phyloP scores from a whole-genome alignment of 1,140 invertebrate genomes.

The Brachionus paranguensis region DNA sequence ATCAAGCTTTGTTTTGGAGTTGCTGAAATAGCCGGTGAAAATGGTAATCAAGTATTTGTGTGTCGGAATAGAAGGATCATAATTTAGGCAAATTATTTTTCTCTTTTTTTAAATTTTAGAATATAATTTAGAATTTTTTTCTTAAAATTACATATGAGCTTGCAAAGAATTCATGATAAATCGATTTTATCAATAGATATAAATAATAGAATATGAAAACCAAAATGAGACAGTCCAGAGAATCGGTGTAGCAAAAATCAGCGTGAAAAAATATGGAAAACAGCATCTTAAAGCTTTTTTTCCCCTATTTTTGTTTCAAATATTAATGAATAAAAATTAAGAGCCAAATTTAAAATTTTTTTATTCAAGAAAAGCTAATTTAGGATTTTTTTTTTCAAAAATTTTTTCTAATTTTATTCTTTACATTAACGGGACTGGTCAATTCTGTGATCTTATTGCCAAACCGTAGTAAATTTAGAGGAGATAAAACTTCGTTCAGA shows the following conservation, averaged over 20 bases:
- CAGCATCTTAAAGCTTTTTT: neutral
- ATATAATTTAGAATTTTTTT: neutral
- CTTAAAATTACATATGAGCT: neutral
- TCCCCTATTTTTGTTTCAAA: neutral
- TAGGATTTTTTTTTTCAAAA: neutral
- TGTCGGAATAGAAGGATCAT: neutral
- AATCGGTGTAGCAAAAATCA: neutral
- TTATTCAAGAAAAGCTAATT: neutral
- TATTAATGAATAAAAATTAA: neutral
- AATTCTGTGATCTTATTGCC: neutral
- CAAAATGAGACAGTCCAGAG: neutral
- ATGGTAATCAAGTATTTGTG: constrained; percentile 10
- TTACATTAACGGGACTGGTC: neutral
- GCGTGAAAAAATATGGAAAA: neutral
- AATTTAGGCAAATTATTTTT: neutral
- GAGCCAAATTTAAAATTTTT: neutral
- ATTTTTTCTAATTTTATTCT: neutral
- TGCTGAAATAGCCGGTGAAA: neutral
- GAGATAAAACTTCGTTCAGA: too few species aligned
- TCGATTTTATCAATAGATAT: neutral
- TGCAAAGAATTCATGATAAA: neutral
- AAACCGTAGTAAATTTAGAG: too few species aligned
- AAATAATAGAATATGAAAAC: neutral
- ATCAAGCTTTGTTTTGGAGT: neutral
- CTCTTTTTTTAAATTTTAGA: neutral